Evolutionary conservation across 2,888 invertebrate genomes (phyloP).

Genomic region (Eupithecia insigniata): DNA sequence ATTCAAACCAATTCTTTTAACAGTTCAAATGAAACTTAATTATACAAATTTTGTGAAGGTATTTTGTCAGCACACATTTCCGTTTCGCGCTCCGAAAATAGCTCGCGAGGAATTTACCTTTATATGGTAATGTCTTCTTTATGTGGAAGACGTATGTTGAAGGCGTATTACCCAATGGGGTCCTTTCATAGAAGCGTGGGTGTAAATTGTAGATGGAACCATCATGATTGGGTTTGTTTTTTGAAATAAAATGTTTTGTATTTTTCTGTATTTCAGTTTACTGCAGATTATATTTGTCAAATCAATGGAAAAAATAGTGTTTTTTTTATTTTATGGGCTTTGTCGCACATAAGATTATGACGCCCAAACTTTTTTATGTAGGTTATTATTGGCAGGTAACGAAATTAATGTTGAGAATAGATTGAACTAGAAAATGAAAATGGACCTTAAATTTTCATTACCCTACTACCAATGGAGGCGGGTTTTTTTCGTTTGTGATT

Average conservation of each 20-base stretch:
- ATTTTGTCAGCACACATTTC: background rate
- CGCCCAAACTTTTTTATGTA: too few relatives aligned
- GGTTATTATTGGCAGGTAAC: too few relatives aligned
- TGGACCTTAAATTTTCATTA: too few relatives aligned
- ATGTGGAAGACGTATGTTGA: background rate
- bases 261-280: too few relatives aligned
- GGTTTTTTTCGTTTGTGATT: too few relatives aligned
- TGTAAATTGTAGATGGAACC: background rate
- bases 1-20: background rate
- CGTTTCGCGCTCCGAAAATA: background rate
- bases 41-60: background rate
- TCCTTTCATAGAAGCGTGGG: background rate
- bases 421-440: too few relatives aligned
- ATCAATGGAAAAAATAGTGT: too few relatives aligned
- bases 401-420: too few relatives aligned
- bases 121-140: slow-evolving; percentile 2
- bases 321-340: too few relatives aligned
- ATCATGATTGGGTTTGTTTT: background rate
- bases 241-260: background rate
- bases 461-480: too few relatives aligned
- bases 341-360: too few relatives aligned
- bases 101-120: background rate
- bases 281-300: too few relatives aligned
- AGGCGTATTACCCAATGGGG: background rate
- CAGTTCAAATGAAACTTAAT: background rate